Percentiles rank a stretch among this genome's conserved stretches.
These are phyloP conservation scores for Canis aureus DNA, from an alignment of 2,113 vertebrate species.

Conservation along the genomic window DNA sequence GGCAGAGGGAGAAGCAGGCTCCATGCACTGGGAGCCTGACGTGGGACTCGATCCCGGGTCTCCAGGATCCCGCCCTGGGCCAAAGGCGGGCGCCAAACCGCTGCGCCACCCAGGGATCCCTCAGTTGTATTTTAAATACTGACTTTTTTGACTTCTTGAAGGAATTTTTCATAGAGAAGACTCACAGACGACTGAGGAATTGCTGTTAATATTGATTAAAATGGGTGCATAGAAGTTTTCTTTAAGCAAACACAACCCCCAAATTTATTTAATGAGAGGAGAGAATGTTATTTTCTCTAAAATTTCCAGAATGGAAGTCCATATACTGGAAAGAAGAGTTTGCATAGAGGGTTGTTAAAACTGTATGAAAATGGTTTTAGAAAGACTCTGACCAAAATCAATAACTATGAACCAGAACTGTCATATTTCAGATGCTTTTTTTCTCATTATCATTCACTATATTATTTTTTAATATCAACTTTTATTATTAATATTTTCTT, in stretches of 20 bases:
- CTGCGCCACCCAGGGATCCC: too few relatives aligned
- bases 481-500: not conserved
- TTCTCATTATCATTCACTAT: slow-evolving; percentile 2
- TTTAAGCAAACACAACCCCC: not conserved
- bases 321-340: not conserved
- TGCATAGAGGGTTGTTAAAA: not conserved
- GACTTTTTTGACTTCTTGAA: not conserved
- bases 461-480: not conserved
- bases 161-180: slow-evolving; percentile 16
- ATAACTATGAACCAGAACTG: not conserved
- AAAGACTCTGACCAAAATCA: not conserved
- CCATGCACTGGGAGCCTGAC: too few relatives aligned
- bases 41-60: too few relatives aligned
- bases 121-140: not conserved
- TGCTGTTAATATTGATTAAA: not conserved
- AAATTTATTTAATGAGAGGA: not conserved
- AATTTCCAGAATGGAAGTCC: not conserved
- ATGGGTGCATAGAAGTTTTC: not conserved
- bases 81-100: too few relatives aligned
- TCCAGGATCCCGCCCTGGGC: too few relatives aligned
- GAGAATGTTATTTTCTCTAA: not conserved
- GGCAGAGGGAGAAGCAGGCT: too few relatives aligned
- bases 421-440: not conserved
- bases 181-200: not conserved
- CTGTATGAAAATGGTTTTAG: not conserved